Base-by-base conservation (phyloP, 1,140 invertebrate genomes). In the Cydia amplana region DNA sequence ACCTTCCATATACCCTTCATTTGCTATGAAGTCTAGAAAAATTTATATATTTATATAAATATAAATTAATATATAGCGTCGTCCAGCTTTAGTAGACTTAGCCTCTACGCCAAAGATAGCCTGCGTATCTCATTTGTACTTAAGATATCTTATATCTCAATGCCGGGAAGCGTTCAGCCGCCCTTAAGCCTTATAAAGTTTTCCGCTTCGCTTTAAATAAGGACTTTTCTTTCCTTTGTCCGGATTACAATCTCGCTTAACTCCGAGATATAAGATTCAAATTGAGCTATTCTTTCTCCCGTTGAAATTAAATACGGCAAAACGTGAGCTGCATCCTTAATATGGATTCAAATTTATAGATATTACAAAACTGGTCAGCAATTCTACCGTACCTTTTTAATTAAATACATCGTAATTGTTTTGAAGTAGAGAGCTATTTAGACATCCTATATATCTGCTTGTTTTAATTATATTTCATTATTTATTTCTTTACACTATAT, bases 171-270 rank as follows among this genome's bases (percentile, higher is more conserved):
- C 28, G 16, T 20, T 12, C 65, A 70, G 32, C 32, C 25, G 25
- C 64, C 36, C n/a, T 60, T 70, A 70, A 70, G 25, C n/a, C 65
- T 36, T 40, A 60, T 23, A 36, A 70, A 70, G 28, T 70, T 70
- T 60, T 60, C 55, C 65, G 65, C 28, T 40, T 70, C 65, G 32
- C 14, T 70, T 70, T 70, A 40, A 70, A 70, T 40, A 70, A 70
- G 65, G 65, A 70, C 65, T 70, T 32, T 64, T 36, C 64, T 36
- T 55, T 55, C n/a, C 64, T 67, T 70, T 70, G 65, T 40, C 36
- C 2, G 65, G 65, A 70, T 70, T 20, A 40, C 65, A 70, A 70
- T 70, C 65, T 70, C 65, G 65, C 65, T 70, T 36, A 36, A 40
- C 20, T 43, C 65, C n/a, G 4, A 18, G 65, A 70, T 36, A 20